These are phyloP conservation scores for Steinernema hermaphroditum DNA, from an alignment of 2,888 invertebrate genomes.

Conservation along the genomic window DNA sequence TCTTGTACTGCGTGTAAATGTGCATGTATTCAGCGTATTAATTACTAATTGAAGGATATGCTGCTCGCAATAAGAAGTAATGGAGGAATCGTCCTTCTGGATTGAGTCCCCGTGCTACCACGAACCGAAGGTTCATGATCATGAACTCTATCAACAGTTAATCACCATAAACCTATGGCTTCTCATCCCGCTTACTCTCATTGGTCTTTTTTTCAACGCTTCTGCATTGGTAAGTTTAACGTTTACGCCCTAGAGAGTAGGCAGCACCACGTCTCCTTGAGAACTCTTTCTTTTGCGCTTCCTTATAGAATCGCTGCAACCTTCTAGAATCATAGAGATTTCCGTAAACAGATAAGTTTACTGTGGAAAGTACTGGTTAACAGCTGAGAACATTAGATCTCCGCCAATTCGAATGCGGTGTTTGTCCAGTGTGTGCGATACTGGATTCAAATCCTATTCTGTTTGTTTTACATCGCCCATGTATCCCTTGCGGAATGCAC, in stretches of 20 bases:
- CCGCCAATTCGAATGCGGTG: neutral
- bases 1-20: too few species aligned
- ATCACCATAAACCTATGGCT: slow-evolving; percentile 54
- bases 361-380: neutral
- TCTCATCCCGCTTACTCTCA: slow-evolving; percentile 57
- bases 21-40: too few species aligned
- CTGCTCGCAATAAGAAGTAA: neutral
- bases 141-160: slow-evolving; percentile 59
- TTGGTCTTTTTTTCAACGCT: slow-evolving; percentile 62
- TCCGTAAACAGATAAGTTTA: neutral
- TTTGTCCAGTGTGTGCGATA: slow-evolving; percentile 18
- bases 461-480: slow-evolving; percentile 4
- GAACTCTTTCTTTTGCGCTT: neutral
- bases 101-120: slow-evolving; percentile 53
- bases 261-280: neutral
- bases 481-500: too few species aligned
- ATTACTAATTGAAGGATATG: neutral
- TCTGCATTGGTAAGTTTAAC: slow-evolving; percentile 59
- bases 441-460: slow-evolving; percentile 16
- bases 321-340: neutral
- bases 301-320: neutral
- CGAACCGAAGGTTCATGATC: slow-evolving; percentile 64
- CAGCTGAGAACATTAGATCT: neutral
- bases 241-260: too few species aligned
- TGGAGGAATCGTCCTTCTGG: slow-evolving; percentile 17